Evolutionary conservation across 2,113 vertebrate species (phyloP), one percentile per base, ranked within the genome.

Genomic region (Amphilophus citrinellus): DNA sequence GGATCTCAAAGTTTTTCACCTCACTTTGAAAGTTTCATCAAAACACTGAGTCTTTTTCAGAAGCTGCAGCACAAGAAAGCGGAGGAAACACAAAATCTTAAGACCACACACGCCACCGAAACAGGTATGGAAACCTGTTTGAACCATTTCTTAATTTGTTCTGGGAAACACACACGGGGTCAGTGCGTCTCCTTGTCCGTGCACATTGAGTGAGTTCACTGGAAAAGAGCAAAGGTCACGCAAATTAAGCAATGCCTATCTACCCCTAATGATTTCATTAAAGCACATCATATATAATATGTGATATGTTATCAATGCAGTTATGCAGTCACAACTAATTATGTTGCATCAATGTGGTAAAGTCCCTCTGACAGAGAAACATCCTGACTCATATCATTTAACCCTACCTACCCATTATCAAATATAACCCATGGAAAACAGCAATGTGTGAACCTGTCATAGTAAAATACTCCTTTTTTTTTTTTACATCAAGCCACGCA

Each of bases 11-110:
- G 24, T 57, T 76, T 79, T 79, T 85, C 59, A 83, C 44, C 61
- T 81, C 76, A 35, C 17, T 87, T 84, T 90, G 83, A 91, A 65
- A 86, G 85, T 91, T 92, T 93, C 88, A 87, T 83, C 60, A 73
- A 68, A 53, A 22, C 7, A 7, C 3, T 1, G 57, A 3, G 32
- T 60, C 56, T 14, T 77, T 92, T 90, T 88, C 77, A 76, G 53
- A 87, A 84, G 37, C 37, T 35, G 6, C 9, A 24, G 17, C 42
- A 35, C 17, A 59, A 63, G 8, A 61, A 80, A 82, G 42, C 76
- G 14, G 17, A 61, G 18, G 79, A 87, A 88, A 53, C 35, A 4
- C 3, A 78, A 60, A 62, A 39, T 56, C 30, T 37, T 18, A 60
- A 6, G 14, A 75, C 20, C 61, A 57, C 62, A 50, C 53, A 11